A percentile compares a stretch with the other conserved stretches of the same genome.
phyloP scores from a whole-genome alignment of 2,888 invertebrate genomes.

The Platypus cylindrus region DNA sequence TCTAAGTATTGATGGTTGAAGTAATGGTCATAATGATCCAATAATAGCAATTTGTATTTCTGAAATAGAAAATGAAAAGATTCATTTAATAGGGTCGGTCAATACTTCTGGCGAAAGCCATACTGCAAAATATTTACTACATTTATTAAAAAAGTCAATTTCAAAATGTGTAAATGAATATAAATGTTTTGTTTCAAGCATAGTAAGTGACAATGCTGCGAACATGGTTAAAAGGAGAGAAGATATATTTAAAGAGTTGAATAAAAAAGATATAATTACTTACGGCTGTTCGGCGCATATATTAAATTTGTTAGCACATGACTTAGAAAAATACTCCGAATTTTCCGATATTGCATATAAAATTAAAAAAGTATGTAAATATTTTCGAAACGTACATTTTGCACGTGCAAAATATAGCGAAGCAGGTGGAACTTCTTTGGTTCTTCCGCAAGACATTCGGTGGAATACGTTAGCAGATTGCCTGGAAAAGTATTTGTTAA shows the following conservation, averaged over 20 bases:
- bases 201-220: conserved; percentile 5
- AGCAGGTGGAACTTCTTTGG: background rate
- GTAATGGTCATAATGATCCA: too few species aligned
- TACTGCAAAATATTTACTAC: conserved; percentile 9
- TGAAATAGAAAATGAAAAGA: conserved; percentile 1
- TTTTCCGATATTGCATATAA: background rate
- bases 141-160: conserved; percentile 4
- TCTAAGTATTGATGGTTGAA: too few species aligned
- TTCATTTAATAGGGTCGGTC: conserved; percentile 11
- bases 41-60: conserved; percentile 7
- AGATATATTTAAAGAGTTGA: conserved; percentile 1
- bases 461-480: too few species aligned
- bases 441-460: conserved; percentile 7
- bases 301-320: background rate
- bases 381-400: conserved; percentile 5
- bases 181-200: conserved; percentile 3
- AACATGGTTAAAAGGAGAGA: conserved; percentile 6
- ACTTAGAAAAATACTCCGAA: background rate
- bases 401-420: too few species aligned
- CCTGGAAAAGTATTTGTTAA: conserved; percentile 9
- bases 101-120: conserved; percentile 14
- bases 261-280: background rate
- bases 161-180: conserved; percentile 4
- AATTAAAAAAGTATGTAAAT: conserved; percentile 2
- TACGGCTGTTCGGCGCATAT: background rate